Evolutionary conservation across 2,888 invertebrate genomes (phyloP).

Genomic region (Volucella inflata): DNA sequence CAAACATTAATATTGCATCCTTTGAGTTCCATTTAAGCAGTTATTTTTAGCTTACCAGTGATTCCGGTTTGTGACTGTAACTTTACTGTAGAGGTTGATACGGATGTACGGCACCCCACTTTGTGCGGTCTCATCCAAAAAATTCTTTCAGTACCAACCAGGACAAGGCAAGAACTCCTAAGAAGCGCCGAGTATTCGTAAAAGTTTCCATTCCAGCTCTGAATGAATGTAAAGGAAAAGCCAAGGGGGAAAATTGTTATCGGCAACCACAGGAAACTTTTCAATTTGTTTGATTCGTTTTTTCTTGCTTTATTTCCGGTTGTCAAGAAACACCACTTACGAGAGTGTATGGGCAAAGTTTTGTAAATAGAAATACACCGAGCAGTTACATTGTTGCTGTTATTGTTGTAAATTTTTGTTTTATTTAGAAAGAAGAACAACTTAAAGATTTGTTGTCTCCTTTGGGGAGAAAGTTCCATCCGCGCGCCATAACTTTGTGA

Average conservation of each 20-base stretch:
- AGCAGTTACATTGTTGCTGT: slow-evolving; percentile 60
- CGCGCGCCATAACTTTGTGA: slow-evolving; percentile 36
- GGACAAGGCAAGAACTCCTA: neutral
- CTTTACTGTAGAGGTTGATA: no score
- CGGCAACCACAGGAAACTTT: slow-evolving; percentile 71
- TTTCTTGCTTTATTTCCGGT: slow-evolving; percentile 26
- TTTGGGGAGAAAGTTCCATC: slow-evolving; percentile 30
- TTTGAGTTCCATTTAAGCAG: slow-evolving; percentile 50
- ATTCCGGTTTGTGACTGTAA: neutral
- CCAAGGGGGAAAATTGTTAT: slow-evolving; percentile 65
- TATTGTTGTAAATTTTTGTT: slow-evolving; percentile 15
- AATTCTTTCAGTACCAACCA: slow-evolving; percentile 12
- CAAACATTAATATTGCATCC: slow-evolving; percentile 51
- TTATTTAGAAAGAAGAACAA: neutral
- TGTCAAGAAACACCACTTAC: slow-evolving; percentile 63
- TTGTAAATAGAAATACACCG: slow-evolving; percentile 58
- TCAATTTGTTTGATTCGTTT: slow-evolving; percentile 68
- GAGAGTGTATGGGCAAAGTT: slow-evolving; percentile 59
- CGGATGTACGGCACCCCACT: no score
- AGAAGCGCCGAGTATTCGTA: slow-evolving; percentile 38
- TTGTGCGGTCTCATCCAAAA: slow-evolving; percentile 31
- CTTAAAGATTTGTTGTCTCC: slow-evolving; percentile 46
- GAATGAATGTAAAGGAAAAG: slow-evolving; percentile 51
- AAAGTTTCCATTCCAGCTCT: slow-evolving; percentile 58
- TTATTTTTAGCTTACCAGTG: slow-evolving; percentile 48